Evolutionary conservation across 2,888 invertebrate species (phyloP).

Genomic region (Encarsia formosa): DNA sequence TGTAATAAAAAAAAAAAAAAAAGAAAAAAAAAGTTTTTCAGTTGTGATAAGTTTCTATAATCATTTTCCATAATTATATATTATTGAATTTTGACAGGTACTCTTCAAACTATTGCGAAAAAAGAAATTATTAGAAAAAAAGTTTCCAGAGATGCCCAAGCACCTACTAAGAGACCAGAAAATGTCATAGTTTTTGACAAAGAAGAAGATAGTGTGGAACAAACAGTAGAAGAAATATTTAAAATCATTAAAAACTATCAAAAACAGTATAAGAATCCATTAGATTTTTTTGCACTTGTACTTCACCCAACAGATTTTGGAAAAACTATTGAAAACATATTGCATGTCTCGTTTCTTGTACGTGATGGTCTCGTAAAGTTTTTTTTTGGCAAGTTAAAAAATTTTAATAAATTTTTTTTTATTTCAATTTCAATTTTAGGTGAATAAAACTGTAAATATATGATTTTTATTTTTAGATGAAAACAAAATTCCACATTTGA

Average conservation of each 20-base stretch:
- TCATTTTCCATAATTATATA: background rate
- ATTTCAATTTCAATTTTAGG: background rate
- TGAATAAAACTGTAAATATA: background rate
- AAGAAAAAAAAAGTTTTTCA: no score
- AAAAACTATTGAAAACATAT: slow-evolving; percentile 62
- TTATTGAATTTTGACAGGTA: slow-evolving; percentile 27
- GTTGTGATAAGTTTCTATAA: no score
- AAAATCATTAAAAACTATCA: slow-evolving; percentile 52
- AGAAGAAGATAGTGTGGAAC: slow-evolving; percentile 56
- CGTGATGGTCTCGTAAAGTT: slow-evolving; percentile 57
- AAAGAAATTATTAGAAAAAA: slow-evolving; percentile 29
- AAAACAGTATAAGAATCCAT: slow-evolving; percentile 48
- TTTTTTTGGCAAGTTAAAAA: slow-evolving; percentile 52
- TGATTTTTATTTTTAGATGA: slow-evolving; percentile 30
- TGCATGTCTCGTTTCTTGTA: slow-evolving; percentile 62
- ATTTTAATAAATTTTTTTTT: background rate
- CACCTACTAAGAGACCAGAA: slow-evolving; percentile 54
- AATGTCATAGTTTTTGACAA: slow-evolving; percentile 55
- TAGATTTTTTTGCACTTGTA: slow-evolving; percentile 60
- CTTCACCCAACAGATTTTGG: slow-evolving; percentile 60
- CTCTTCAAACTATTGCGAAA: slow-evolving; percentile 29
- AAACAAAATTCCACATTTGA: slow-evolving; percentile 32
- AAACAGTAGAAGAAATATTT: slow-evolving; percentile 56
- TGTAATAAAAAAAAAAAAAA: background rate
- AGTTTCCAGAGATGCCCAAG: slow-evolving; percentile 22